Conservation (phyloP, 2,888 invertebrate species). For the Ophonus ardosiacus region DNA sequence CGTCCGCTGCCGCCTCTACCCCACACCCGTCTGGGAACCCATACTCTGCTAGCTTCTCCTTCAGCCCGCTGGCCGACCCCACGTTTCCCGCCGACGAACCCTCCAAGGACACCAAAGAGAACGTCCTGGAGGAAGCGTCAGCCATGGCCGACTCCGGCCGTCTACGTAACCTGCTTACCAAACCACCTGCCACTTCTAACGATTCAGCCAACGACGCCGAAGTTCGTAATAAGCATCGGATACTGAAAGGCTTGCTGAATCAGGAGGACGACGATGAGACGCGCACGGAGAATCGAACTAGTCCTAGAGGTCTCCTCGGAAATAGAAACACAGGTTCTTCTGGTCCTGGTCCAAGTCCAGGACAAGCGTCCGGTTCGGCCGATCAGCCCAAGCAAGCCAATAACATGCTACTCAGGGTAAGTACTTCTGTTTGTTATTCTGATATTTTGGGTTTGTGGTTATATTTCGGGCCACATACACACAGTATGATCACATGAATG, state of each 20-base stretch:
- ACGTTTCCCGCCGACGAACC: constrained; percentile 76
- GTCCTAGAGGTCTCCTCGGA: constrained; percentile 73
- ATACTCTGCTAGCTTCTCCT: constrained; percentile 79
- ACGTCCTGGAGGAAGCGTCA: constrained; percentile 74
- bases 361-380: constrained; percentile 70
- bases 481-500: neutral
- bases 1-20: constrained; percentile 73
- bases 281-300: constrained; percentile 75
- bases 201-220: constrained; percentile 72
- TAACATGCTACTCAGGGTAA: constrained; percentile 83
- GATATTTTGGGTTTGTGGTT: constrained; percentile 37
- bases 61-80: constrained; percentile 81
- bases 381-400: constrained; percentile 74
- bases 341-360: constrained; percentile 15
- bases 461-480: neutral
- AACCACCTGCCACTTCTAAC: constrained; percentile 73
- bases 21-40: constrained; percentile 71
- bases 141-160: constrained; percentile 78
- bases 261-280: constrained; percentile 81
- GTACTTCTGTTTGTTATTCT: constrained; percentile 61
- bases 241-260: constrained; percentile 81
- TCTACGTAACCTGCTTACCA: constrained; percentile 80
- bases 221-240: constrained; percentile 76
- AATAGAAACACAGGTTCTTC: constrained; percentile 62
- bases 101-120: constrained; percentile 76